These are phyloP conservation scores for Molorchus minor DNA, from an alignment of 2,888 invertebrate genomes.

Conservation along the genomic window DNA sequence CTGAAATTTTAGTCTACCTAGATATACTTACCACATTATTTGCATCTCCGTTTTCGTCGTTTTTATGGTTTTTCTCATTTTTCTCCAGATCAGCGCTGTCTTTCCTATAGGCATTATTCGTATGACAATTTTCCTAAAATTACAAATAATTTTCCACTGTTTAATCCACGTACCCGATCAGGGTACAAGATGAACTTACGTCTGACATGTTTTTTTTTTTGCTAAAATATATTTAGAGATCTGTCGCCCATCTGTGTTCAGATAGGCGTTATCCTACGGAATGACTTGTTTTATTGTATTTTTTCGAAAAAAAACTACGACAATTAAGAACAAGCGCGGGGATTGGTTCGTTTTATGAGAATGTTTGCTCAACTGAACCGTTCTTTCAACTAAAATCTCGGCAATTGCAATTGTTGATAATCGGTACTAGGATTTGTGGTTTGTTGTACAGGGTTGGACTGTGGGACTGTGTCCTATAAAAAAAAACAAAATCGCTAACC, in stretches of 20 bases:
- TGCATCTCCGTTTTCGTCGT: neutral
- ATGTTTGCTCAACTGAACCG: constrained; percentile 14
- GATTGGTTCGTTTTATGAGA: constrained; percentile 14
- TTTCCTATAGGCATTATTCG: neutral
- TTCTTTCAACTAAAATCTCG: constrained; percentile 17
- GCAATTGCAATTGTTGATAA: constrained; percentile 21
- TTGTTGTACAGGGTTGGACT: constrained; percentile 9
- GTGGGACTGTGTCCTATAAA: no score
- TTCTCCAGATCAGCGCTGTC: neutral
- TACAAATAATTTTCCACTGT: neutral
- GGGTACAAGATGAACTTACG: neutral
- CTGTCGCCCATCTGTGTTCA: no score
- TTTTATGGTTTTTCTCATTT: no score
- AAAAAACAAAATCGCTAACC: neutral
- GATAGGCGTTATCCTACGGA: no score
- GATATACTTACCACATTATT: constrained; percentile 7
- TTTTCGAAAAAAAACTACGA: neutral
- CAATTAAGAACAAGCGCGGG: neutral
- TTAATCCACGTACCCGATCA: neutral
- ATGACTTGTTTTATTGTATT: no score
- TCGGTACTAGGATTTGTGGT: neutral
- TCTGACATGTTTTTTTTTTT: constrained; percentile 5
- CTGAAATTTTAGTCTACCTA: no score
- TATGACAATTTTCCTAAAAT: constrained; percentile 10
- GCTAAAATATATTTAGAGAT: no score